Base-by-base conservation (phyloP, 2,888 invertebrate species). In the Polyploca ridens region DNA sequence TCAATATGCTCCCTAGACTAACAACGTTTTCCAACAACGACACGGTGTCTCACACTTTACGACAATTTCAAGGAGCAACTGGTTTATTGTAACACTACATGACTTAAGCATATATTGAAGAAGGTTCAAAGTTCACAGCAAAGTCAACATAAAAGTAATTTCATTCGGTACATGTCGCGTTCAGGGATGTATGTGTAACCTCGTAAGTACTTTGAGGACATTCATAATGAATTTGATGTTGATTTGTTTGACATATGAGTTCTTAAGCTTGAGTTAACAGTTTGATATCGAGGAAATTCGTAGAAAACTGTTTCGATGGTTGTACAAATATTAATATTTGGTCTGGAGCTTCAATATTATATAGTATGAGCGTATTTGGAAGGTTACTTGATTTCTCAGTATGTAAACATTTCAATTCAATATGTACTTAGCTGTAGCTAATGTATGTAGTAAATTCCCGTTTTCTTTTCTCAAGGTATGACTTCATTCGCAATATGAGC, bases 131-230 rank as follows among this genome's bases (percentile, higher is more conserved):
- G 67, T 66, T 60, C 49, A 62, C 63, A 66, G 66, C 65, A 62
- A 67, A 68, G 72, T 74, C 72, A 75, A 70, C 69, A 74, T 11
- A 59, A 67, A 69, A 66, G 62, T 76, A 72, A 76, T 75, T 74
- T 70, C 66, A 76, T 76, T 70, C 66, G 59, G 67, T 64, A 57
- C 33, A 49, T 62, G 58, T 66, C 65, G 58, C 58, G 64, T 63
- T 38, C 59, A 33, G 62, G 63, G 65, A 62, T 64, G 41, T 65
- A 69, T 70, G 16, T 49, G 70, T 68, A 70, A 63, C 65, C 63
- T 63, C 63, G 67, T 70, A 62, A 71, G 69, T 68, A 62, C 10
- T 54, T 54, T 54, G 54, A 19, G 10, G 19, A 19, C 19, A 19
- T 16, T 6, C 16, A 49, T 54, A 54, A 54, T 54, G 16, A 54